Evolutionary conservation across 1,140 invertebrate species (phyloP).

Genomic region (Trichogramma pretiosum): DNA sequence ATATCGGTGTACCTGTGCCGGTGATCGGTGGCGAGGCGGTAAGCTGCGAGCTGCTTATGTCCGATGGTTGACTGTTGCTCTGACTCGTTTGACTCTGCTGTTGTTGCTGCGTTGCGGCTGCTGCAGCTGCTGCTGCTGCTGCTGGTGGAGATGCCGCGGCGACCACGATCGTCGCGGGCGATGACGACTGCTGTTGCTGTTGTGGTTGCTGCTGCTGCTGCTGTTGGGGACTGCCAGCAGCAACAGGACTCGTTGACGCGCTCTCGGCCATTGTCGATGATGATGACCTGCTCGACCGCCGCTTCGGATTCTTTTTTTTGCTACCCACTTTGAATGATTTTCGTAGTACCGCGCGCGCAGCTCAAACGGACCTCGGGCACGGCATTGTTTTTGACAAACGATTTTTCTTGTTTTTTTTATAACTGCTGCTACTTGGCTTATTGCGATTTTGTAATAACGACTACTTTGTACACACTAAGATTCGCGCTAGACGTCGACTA

Average conservation of each 20-base stretch:
- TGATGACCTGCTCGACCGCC: background rate
- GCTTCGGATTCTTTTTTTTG: background rate
- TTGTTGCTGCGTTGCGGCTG: slow-evolving; percentile 19
- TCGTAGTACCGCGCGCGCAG: background rate
- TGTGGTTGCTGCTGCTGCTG: slow-evolving; percentile 17
- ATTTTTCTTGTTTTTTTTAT: background rate
- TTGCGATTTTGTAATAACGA: no score
- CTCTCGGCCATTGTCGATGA: slow-evolving; percentile 38
- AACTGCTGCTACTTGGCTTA: no score
- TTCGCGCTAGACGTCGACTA: no score
- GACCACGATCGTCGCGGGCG: slow-evolving; percentile 30
- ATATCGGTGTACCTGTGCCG: slow-evolving; percentile 39
- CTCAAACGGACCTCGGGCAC: background rate
- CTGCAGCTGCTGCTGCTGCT: slow-evolving; percentile 19
- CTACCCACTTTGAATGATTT: background rate
- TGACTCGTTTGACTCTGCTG: slow-evolving; percentile 24
- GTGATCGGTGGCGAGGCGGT: slow-evolving; percentile 43
- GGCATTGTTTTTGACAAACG: background rate
- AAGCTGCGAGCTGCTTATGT: slow-evolving; percentile 44
- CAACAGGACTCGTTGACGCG: slow-evolving; percentile 30
- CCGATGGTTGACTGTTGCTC: slow-evolving; percentile 26
- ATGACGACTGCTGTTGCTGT: slow-evolving; percentile 24
- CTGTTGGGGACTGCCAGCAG: slow-evolving; percentile 29
- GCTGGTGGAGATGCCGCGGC: slow-evolving; percentile 28
- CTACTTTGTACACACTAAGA: no score